Conservation (phyloP, 2,113 vertebrate genomes). For the Pholis gunnellus region DNA sequence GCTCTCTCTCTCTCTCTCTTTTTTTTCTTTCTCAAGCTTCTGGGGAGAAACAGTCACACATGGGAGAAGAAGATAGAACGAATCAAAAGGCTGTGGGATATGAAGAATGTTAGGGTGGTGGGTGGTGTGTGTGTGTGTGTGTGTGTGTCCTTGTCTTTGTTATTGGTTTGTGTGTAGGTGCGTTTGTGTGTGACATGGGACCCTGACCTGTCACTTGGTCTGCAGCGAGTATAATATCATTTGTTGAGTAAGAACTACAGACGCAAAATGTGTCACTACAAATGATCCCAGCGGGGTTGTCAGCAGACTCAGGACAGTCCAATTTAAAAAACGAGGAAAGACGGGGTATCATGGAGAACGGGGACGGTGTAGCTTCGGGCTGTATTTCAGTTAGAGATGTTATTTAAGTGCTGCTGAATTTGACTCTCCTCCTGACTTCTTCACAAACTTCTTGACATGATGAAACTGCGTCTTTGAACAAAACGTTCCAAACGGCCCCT, state of each 20-base stretch:
- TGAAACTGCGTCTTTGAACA: background rate
- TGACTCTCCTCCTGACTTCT: background rate
- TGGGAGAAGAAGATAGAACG: conserved; percentile 42
- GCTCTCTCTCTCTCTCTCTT: background rate
- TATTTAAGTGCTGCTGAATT: background rate
- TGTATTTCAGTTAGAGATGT: conserved; percentile 4
- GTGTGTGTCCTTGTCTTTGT: conserved; percentile 19
- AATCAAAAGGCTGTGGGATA: conserved; percentile 43
- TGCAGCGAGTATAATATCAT: conserved; percentile 19
- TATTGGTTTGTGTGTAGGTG: background rate
- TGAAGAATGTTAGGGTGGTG: conserved; percentile 12
- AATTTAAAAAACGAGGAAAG: conserved; percentile 21
- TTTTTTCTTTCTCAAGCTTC: conserved; percentile 37
- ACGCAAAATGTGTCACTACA: conserved; percentile 1
- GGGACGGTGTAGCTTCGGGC: background rate
- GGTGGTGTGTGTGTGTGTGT: background rate
- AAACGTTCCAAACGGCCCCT: background rate
- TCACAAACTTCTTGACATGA: conserved; percentile 5
- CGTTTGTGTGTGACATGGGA: background rate
- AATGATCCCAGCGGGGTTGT: conserved; percentile 23
- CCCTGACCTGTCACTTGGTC: conserved; percentile 25
- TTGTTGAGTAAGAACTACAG: background rate
- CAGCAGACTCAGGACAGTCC: conserved; percentile 4
- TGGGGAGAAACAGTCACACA: conserved; percentile 54
- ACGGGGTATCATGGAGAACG: background rate